Base-by-base conservation (phyloP, 2,888 invertebrate species). In the Pristionchus maxplancki region DNA sequence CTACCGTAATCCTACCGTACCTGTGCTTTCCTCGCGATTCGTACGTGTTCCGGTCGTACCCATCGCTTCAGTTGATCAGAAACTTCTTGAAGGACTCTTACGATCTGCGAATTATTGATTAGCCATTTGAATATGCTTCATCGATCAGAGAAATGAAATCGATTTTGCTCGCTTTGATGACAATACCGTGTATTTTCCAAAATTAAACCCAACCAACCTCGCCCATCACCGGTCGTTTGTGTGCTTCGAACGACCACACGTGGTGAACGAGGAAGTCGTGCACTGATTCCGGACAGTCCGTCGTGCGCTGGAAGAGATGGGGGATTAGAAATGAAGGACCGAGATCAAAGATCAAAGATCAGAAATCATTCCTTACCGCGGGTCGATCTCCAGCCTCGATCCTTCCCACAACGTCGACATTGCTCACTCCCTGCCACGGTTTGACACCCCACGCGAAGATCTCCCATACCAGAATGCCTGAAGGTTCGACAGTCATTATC, bases 381-480 rank as follows among this genome's bases (percentile, higher is more conserved):
- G 90, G 92, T 58, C 92, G 83, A 20, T 87, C 85, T 4, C 90
- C 90, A 1, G 90, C 87, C 62, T 90, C 90, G 31, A 90, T 90
- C 44, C 86, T 37, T 34, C 74, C 86, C 20, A 88, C 58, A 1
- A 92, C 91, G 98, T 96, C 24, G 97, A 97, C 40, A 95, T 99
- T 99, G 95, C 97, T 97, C 64, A 99, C 97, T 15, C 98, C 98
- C 17, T 90, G 90, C 93, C 92, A 93, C 89, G 99, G 99, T 95
- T 99, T 99, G n/a, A 98, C 97, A 48, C 99, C 99, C 90, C 97
- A 96, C 97, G 98, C 98, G 88, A 99, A 96, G 93, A 99, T 98
- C 96, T 99, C 99, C 99, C 99, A 99, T 96, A 98, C 97, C 95
- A 99, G 99, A 0, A 99, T 99, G 94, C 98, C 98, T 97, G 81